These are phyloP conservation scores for Bovichtus diacanthus DNA, from an alignment of 2,797 vertebrate genomes.

Conservation along the genomic window DNA sequence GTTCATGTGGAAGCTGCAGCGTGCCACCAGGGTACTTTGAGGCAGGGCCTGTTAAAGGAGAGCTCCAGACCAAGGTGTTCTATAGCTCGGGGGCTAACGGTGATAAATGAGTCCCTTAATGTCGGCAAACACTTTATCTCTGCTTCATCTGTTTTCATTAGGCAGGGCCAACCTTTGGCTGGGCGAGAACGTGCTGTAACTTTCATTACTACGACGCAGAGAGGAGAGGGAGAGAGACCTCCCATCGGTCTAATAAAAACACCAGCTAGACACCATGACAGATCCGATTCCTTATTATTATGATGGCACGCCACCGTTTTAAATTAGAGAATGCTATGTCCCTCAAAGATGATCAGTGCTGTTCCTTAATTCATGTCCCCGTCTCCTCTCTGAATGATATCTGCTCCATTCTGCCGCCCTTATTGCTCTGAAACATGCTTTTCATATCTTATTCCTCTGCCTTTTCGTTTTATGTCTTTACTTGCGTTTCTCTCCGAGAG, in stretches of 20 bases:
- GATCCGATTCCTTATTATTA: constrained; percentile 76
- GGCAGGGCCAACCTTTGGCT: constrained; percentile 87
- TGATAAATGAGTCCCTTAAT: constrained; percentile 91
- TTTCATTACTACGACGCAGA: constrained; percentile 80
- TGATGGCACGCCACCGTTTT: constrained; percentile 48
- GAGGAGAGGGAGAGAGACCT: constrained; percentile 68
- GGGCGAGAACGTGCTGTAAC: constrained; percentile 84
- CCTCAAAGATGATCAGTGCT: constrained; percentile 57
- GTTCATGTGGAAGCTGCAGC: constrained; percentile 58
- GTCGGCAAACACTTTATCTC: constrained; percentile 90
- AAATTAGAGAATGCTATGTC: constrained; percentile 58
- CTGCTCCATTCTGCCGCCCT: constrained; percentile 5
- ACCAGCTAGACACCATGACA: constrained; percentile 72
- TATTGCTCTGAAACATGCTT: not conserved
- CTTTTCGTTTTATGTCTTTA: constrained; percentile 2
- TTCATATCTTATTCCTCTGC: not conserved
- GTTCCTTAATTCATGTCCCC: constrained; percentile 4
- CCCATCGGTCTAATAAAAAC: constrained; percentile 81
- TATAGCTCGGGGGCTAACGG: constrained; percentile 85
- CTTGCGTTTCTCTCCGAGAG: not conserved
- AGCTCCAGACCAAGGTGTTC: constrained; percentile 86
- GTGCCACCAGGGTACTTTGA: constrained; percentile 72
- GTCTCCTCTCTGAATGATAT: constrained; percentile 19
- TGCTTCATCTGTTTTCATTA: constrained; percentile 93
- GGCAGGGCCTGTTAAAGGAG: constrained; percentile 76